Conservation (phyloP, 2,888 invertebrate species). For the Megastigmus dorsalis region DNA sequence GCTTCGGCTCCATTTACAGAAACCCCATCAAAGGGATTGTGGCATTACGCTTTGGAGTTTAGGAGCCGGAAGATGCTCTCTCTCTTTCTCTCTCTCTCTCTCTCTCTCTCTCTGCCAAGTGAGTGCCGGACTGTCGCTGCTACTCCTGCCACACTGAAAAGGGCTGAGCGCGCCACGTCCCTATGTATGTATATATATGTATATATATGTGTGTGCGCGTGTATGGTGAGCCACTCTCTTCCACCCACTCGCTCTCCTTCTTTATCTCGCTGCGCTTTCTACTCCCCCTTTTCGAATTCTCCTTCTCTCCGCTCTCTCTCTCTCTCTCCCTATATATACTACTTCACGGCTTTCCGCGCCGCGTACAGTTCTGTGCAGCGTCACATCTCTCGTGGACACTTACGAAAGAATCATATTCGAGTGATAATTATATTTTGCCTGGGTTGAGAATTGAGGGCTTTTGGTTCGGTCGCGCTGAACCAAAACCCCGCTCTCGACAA, state of each 20-base stretch:
- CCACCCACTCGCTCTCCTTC: background rate
- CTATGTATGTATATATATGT: too few relatives aligned
- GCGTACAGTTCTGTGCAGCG: too few relatives aligned
- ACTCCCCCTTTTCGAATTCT: too few relatives aligned
- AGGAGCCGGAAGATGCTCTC: constrained; percentile 58
- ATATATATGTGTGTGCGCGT: too few relatives aligned
- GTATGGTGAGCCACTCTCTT: too few relatives aligned
- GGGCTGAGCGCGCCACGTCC: too few relatives aligned
- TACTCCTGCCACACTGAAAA: too few relatives aligned
- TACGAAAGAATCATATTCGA: background rate
- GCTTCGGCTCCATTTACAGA: constrained; percentile 71
- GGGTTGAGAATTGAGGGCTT: background rate
- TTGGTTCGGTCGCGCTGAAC: too few relatives aligned
- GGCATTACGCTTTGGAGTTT: constrained; percentile 70
- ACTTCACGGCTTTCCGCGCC: background rate
- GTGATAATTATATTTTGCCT: constrained; percentile 8
- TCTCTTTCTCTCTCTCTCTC: background rate
- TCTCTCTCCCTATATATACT: too few relatives aligned
- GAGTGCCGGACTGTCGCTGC: too few relatives aligned
- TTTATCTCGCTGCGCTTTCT: background rate
- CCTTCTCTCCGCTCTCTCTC: too few relatives aligned
- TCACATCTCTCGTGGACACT: background rate
- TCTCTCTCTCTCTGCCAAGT: background rate
- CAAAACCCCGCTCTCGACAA: too few relatives aligned
- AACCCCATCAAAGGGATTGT: constrained; percentile 74